Conservation (phyloP, 1,140 invertebrate genomes). For the Drosophila nigromelanica region DNA sequence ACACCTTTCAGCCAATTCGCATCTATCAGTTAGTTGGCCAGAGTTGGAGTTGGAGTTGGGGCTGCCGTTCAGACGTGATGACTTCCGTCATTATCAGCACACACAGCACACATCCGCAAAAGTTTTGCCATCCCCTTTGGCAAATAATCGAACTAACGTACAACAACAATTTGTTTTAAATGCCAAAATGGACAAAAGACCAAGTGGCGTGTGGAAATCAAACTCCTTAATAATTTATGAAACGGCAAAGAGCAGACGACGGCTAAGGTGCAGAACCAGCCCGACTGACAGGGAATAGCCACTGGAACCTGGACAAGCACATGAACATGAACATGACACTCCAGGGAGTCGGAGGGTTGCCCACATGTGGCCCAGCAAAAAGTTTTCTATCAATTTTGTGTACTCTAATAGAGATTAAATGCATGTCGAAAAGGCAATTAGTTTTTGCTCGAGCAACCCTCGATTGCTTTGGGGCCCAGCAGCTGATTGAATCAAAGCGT, state of each 20-base stretch:
- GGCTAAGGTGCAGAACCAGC: conserved; percentile 21
- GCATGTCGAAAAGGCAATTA: conserved; percentile 84
- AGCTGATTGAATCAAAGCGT: conserved; percentile 79
- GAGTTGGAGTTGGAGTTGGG: background rate
- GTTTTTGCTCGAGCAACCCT: conserved; percentile 57
- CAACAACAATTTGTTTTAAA: conserved; percentile 81
- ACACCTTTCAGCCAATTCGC: conserved; percentile 49
- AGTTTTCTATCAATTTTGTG: conserved; percentile 69
- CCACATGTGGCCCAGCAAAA: conserved; percentile 60
- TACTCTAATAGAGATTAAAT: conserved; percentile 83
- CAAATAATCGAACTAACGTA: conserved; percentile 78
- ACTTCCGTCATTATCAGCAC: conserved; percentile 73
- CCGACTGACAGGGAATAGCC: background rate
- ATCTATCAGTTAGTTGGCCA: conserved; percentile 26
- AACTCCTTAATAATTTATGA: conserved; percentile 79
- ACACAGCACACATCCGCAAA: conserved; percentile 30
- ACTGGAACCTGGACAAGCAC: background rate
- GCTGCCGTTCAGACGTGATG: conserved; percentile 56
- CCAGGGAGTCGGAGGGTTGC: conserved; percentile 26
- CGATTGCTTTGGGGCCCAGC: background rate
- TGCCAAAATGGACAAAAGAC: conserved; percentile 62
- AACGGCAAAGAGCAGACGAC: conserved; percentile 54
- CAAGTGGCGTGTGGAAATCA: conserved; percentile 37
- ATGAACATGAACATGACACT: conserved; percentile 14
- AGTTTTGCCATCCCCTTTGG: conserved; percentile 46